Percentiles rank a stretch among this genome's conserved stretches.
phyloP scores from a whole-genome alignment of 2,113 vertebrate genomes.

The Rafetus swinhoei region DNA sequence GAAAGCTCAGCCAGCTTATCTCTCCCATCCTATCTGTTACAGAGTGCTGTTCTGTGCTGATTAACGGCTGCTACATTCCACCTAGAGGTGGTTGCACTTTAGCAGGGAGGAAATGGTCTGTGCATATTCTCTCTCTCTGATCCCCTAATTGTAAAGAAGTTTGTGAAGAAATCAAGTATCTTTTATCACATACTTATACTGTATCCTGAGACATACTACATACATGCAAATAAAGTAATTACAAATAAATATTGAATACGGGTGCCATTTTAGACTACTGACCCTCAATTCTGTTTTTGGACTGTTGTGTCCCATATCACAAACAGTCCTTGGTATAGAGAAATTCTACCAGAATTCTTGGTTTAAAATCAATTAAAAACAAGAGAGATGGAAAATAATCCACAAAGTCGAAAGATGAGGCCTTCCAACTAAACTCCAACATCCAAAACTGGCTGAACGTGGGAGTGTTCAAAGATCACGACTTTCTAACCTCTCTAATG shows the following conservation, averaged over 20 bases:
- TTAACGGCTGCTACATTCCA: conserved; percentile 18
- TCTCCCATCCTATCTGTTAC: background rate
- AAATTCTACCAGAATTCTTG: background rate
- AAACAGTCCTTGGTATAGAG: background rate
- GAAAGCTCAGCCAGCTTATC: background rate
- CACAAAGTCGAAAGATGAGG: background rate
- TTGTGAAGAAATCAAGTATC: background rate
- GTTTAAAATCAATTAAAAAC: background rate
- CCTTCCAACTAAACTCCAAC: background rate
- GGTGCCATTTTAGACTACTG: background rate
- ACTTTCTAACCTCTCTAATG: background rate
- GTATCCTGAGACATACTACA: background rate
- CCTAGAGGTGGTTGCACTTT: background rate
- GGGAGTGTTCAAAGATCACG: background rate
- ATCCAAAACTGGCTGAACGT: background rate
- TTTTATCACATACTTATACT: background rate
- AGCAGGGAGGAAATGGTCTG: background rate
- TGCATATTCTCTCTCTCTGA: conserved; percentile 25
- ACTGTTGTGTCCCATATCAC: background rate
- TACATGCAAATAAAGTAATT: background rate
- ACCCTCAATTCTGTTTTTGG: background rate
- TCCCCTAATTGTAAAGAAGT: background rate
- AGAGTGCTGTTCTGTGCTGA: conserved; percentile 9
- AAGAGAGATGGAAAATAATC: background rate
- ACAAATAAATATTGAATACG: background rate